These are phyloP conservation scores for Peromyscus californicus DNA, from an alignment of 2,113 vertebrate species.

Conservation along the genomic window DNA sequence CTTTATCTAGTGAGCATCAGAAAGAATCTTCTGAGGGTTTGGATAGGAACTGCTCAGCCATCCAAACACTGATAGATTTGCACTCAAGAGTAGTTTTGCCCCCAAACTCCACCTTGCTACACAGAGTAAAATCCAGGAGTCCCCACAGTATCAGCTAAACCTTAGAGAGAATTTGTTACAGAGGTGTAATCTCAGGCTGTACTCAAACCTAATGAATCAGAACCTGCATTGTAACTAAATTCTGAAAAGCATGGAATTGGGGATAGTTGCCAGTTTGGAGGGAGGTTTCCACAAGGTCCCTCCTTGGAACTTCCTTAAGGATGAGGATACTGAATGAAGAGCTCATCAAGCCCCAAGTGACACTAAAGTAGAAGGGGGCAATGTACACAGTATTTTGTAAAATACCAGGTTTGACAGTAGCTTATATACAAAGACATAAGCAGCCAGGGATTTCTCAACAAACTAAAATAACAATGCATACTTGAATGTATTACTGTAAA, in stretches of 20 bases:
- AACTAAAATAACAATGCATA: neutral
- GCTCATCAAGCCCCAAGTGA: slow-evolving; percentile 30
- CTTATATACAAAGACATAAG: slow-evolving; percentile 44
- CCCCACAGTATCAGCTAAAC: neutral
- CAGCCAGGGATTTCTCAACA: neutral
- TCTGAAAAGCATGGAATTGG: slow-evolving; percentile 41
- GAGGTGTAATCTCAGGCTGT: neutral
- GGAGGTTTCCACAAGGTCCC: slow-evolving; percentile 17
- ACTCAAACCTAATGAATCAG: neutral
- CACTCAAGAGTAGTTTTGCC: slow-evolving; percentile 2
- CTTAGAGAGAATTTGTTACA: slow-evolving; percentile 6
- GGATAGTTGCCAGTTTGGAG: slow-evolving; percentile 19
- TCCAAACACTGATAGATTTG: neutral
- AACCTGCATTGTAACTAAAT: slow-evolving; percentile 39
- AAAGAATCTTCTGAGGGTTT: neutral
- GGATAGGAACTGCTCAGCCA: neutral
- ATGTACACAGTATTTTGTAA: slow-evolving; percentile 13
- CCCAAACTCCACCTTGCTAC: neutral
- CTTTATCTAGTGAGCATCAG: slow-evolving; percentile 6
- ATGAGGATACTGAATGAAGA: slow-evolving; percentile 19
- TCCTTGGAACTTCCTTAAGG: neutral
- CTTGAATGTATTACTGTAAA: neutral
- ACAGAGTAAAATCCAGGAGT: neutral
- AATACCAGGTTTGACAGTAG: slow-evolving; percentile 21
- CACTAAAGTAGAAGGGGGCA: slow-evolving; percentile 53